A percentile compares a stretch with the other conserved stretches of the same genome.
Evolutionary conservation across 2,888 invertebrate genomes (phyloP).

Genomic region (Sialis fuliginosa): DNA sequence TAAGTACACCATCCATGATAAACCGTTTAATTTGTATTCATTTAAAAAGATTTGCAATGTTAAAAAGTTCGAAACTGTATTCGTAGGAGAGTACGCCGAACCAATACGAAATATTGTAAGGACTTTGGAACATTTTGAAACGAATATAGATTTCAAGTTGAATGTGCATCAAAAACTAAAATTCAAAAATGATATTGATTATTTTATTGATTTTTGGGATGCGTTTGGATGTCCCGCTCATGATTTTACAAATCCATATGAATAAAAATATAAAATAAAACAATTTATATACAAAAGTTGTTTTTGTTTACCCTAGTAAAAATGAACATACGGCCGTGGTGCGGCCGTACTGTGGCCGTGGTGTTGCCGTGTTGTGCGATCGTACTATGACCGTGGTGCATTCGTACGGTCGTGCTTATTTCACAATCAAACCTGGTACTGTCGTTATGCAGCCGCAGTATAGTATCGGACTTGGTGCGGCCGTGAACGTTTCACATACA

Average conservation of each 20-base stretch:
- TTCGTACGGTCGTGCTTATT: no score
- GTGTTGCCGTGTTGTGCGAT: no score
- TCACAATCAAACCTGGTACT: no score
- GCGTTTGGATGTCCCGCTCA: slow-evolving; percentile 1
- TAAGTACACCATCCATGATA: neutral
- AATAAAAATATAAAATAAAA: neutral
- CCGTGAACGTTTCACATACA: no score
- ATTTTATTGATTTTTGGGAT: slow-evolving; percentile 4
- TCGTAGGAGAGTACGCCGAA: slow-evolving; percentile 1
- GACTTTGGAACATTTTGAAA: neutral
- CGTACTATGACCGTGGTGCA: no score
- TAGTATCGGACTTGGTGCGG: no score
- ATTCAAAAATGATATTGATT: slow-evolving; percentile 1
- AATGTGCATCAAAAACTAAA: neutral
- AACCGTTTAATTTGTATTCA: neutral
- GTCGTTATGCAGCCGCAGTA: no score
- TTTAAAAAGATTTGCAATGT: neutral
- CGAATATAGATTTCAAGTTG: neutral
- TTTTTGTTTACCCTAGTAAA: no score
- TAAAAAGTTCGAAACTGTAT: neutral
- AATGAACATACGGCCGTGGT: no score
- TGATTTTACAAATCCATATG: slow-evolving; percentile 2
- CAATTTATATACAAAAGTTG: no score
- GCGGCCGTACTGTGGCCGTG: no score
- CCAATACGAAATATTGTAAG: slow-evolving; percentile 1